These are phyloP conservation scores for Morpho deidamia DNA, from an alignment of 2,888 invertebrate genomes.

Conservation along the genomic window DNA sequence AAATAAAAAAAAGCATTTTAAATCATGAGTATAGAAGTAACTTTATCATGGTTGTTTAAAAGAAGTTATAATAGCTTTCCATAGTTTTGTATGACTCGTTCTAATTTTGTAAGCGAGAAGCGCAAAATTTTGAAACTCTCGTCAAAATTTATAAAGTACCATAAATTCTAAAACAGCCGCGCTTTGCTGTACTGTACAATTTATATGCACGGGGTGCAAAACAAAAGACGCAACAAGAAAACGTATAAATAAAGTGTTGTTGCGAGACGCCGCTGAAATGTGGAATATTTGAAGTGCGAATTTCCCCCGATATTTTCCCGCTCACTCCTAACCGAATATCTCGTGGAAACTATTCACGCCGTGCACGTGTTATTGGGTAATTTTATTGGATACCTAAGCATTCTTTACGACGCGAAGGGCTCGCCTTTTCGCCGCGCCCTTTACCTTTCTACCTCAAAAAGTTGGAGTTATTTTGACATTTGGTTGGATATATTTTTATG, in stretches of 20 bases:
- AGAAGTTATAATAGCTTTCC: too few species aligned
- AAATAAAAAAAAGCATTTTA: too few species aligned
- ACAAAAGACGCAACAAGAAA: slow-evolving; percentile 6
- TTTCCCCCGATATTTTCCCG: neutral
- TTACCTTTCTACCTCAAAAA: slow-evolving; percentile 6
- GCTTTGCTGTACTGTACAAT: slow-evolving; percentile 1
- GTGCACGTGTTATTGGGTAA: slow-evolving; percentile 16
- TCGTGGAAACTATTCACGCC: slow-evolving; percentile 10
- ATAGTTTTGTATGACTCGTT: too few species aligned
- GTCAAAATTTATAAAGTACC: neutral
- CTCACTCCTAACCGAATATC: slow-evolving; percentile 8
- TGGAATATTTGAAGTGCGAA: slow-evolving; percentile 1
- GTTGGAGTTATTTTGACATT: neutral
- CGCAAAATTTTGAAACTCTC: neutral
- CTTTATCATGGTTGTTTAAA: too few species aligned
- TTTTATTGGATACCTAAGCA: slow-evolving; percentile 20
- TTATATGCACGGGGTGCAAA: neutral
- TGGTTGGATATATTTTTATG: neutral
- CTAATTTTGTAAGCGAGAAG: too few species aligned
- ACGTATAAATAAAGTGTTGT: slow-evolving; percentile 6
- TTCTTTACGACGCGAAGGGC: slow-evolving; percentile 7
- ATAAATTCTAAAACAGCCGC: slow-evolving; percentile 2
- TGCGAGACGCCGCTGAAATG: neutral
- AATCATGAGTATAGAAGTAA: too few species aligned
- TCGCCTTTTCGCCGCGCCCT: slow-evolving; percentile 3